phyloP scores from a whole-genome alignment of 1,140 invertebrate genomes.

The Dendroctonus valens region DNA sequence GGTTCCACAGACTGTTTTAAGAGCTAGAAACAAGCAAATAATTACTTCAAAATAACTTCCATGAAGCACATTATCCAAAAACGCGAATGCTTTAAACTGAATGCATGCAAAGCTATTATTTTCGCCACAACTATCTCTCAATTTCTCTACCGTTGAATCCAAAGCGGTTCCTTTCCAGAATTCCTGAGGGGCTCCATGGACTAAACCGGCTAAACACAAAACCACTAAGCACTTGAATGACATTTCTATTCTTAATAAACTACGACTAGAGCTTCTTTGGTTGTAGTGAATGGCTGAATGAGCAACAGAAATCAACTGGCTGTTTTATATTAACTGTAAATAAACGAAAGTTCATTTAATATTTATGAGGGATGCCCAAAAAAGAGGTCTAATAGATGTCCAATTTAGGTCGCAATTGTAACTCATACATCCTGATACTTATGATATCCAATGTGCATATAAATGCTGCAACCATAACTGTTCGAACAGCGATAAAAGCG shows the following conservation, averaged over 20 bases:
- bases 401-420: too few relatives aligned
- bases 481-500: too few relatives aligned
- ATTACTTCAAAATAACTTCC: constrained; percentile 69
- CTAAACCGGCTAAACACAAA: constrained; percentile 15
- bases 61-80: constrained; percentile 73
- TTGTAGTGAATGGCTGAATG: constrained; percentile 14
- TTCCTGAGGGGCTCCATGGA: constrained; percentile 35
- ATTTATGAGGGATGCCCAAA: constrained; percentile 16
- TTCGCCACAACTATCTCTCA: constrained; percentile 64
- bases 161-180: constrained; percentile 68
- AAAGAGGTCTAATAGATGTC: too few relatives aligned
- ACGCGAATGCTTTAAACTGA: constrained; percentile 76
- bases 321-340: constrained; percentile 34
- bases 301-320: constrained; percentile 5
- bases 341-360: constrained; percentile 30
- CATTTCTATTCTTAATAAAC: constrained; percentile 1
- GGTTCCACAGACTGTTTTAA: background rate
- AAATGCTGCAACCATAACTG: too few relatives aligned
- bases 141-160: constrained; percentile 70
- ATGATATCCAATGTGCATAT: too few relatives aligned
- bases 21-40: background rate
- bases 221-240: constrained; percentile 13
- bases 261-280: constrained; percentile 29
- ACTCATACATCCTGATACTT: too few relatives aligned
- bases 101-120: constrained; percentile 77